These are phyloP conservation scores for Caiman crocodilus DNA, from an alignment of 2,797 vertebrate species.

Conservation along the genomic window DNA sequence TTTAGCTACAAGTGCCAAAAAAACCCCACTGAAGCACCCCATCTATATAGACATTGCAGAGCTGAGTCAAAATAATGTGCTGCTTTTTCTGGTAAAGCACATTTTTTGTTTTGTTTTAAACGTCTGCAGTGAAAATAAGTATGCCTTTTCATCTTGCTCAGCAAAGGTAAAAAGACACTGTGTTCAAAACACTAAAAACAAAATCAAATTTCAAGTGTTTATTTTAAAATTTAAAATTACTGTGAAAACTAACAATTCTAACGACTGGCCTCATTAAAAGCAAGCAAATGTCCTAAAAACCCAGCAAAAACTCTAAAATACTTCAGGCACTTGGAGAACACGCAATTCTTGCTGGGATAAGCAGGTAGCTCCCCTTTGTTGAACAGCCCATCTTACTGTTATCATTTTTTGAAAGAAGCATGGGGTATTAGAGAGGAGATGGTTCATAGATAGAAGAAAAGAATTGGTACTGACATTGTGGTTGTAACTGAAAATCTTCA, in stretches of 20 bases:
- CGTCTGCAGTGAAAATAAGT: too few relatives aligned
- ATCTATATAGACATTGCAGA: too few relatives aligned
- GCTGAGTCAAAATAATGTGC: too few relatives aligned
- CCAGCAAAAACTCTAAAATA: not conserved
- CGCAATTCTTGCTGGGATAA: not conserved
- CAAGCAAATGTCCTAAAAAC: not conserved
- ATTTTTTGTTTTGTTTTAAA: too few relatives aligned
- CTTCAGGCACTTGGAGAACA: not conserved
- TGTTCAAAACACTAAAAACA: not conserved
- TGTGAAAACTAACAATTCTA: not conserved
- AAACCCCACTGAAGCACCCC: too few relatives aligned
- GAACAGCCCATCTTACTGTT: not conserved
- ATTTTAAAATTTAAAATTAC: not conserved
- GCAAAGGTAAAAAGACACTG: not conserved
- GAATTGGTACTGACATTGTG: not conserved
- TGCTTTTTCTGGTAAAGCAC: too few relatives aligned
- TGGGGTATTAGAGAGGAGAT: not conserved
- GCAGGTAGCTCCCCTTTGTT: too few relatives aligned
- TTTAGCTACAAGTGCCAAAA: too few relatives aligned
- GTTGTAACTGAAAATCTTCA: not conserved
- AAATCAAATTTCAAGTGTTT: not conserved
- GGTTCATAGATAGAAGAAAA: accelerated
- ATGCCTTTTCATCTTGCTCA: not conserved
- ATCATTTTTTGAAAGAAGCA: not conserved
- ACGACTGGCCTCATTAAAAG: not conserved